These are phyloP conservation scores for Perca schrenkii DNA, from an alignment of 2,113 vertebrate genomes.

Conservation along the genomic window DNA sequence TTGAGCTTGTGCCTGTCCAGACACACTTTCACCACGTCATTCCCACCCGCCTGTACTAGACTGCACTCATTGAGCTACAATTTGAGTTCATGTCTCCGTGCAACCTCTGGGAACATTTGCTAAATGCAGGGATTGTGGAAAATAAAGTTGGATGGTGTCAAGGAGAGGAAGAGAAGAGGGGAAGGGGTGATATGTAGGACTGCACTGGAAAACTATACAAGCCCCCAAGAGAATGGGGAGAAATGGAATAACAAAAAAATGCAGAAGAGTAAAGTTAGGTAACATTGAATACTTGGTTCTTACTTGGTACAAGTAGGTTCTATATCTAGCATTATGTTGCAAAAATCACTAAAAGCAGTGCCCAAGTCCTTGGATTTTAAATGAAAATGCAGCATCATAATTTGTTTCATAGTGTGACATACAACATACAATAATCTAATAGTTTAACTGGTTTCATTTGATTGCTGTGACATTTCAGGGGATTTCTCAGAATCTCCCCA, in stretches of 20 bases:
- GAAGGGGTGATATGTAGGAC: neutral
- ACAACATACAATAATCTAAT: neutral
- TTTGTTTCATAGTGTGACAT: neutral
- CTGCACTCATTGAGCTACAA: conserved; percentile 56
- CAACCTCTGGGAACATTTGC: conserved; percentile 42
- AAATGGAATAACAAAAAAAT: neutral
- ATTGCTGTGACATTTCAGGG: conserved; percentile 64
- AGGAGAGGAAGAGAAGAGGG: neutral
- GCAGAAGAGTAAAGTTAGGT: neutral
- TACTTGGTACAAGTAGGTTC: neutral
- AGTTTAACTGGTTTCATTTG: conserved; percentile 18
- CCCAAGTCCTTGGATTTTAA: conserved; percentile 12
- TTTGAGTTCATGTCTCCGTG: conserved; percentile 36
- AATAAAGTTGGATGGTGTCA: conserved; percentile 26
- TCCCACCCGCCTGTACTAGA: conserved; percentile 62
- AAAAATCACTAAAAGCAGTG: conserved; percentile 21
- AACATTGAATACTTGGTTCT: conserved; percentile 24
- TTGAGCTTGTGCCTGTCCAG: conserved; percentile 51
- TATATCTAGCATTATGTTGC: conserved; percentile 49
- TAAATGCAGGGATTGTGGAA: conserved; percentile 35
- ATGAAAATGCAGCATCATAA: neutral
- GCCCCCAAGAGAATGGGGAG: neutral
- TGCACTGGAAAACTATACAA: neutral
- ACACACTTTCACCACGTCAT: conserved; percentile 39
- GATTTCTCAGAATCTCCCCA: conserved; percentile 13